Evolutionary conservation across 2,888 invertebrate genomes (phyloP), one percentile per base, ranked within the genome.

Genomic region (Idaea aversata): DNA sequence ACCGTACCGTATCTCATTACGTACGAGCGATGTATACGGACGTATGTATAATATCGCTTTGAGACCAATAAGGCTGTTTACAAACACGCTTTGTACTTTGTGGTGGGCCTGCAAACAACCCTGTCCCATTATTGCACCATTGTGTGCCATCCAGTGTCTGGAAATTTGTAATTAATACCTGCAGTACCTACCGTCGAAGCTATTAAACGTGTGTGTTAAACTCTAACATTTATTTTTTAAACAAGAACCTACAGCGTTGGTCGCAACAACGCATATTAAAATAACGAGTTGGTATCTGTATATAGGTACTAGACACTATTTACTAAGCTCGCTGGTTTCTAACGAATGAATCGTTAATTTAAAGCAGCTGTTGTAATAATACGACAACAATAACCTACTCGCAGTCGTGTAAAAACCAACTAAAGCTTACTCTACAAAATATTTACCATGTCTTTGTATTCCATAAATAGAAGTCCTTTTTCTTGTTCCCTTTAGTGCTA

Each of bases 11-110:
- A 10, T 58, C 61, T 34, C 38, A 59, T 59, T 59, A 59, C 34
- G 34, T 34, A 34, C 34, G 34, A 25, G 59, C 34, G 34, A 61
- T 59, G 58, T 36, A 15, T 57, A 16, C 15, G 10, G 36, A 59
- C 61, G 13, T 61, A 61, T 16, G 61, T 64, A 59, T 62, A 67
- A 61, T 74, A 70, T 81, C 78, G 79, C 85, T 83, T 83, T 84
- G 84, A 83, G 81, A 82, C 85, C 85, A 84, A 87, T 86, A 87
- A 84, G 80, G 84, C 79, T 83, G 84, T 83, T 81, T 80, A 81
- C 88, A 84, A 81, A 84, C 85, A 84, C 74, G 83, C 87, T 87
- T 86, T 86, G 88, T 86, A 84, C 82, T 82, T 83, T 84, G 86
- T 77, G 84, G 84, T 76, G 73, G 76, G 75, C 76, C 77, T 69